Base-by-base conservation (phyloP, 2,113 vertebrate genomes). In the Dolichallabes microphthalmus region DNA sequence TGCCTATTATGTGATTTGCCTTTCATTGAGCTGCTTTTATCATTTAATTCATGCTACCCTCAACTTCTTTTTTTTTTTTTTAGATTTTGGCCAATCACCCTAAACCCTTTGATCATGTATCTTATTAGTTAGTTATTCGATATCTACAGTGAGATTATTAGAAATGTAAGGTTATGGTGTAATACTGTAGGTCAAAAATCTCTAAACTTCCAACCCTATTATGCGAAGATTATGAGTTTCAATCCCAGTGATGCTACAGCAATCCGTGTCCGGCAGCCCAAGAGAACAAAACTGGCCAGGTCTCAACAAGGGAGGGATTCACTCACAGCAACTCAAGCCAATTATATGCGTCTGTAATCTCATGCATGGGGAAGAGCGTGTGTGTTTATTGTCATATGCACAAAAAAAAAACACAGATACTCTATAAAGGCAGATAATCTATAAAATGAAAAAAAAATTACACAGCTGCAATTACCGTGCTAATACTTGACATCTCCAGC, bases 1-100 rank as follows among this genome's bases (percentile, higher is more conserved):
- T 85, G 76, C 73, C 39, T 68, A 63, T 55, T 77, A 4, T 4
- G 53, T 64, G 71, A 68, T 85, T 85, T 61, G 53, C 27, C 39
- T 78, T 73, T 55, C 6, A n/a, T 32, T 25, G 39, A 79, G 60
- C 35, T 13, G 55, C 30, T 55, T 79, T 25, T 30, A 79, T 60
- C 30, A 25, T 60, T 79, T 22, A 2, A 4, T 32, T 78, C 27
- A 27, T 22, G 13, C 58, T 78, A 32, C 32, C 30, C 27, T 32
- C 4, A 2, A 17, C 12, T 32, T 13, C 35, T 58, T 10, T 78
- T 75, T 27, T 52, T 57, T 35, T 22, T 10, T 78, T 66, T 76
- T 15, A 69, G 66, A 52, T 66, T 45, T 52, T 50, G 1, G 9
- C 6, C 19, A 55, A 4, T 63, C 32, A 66, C 27, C 55, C 52